Evolutionary conservation across 2,888 invertebrate genomes (phyloP).

Genomic region (Itoplectis maculator): DNA sequence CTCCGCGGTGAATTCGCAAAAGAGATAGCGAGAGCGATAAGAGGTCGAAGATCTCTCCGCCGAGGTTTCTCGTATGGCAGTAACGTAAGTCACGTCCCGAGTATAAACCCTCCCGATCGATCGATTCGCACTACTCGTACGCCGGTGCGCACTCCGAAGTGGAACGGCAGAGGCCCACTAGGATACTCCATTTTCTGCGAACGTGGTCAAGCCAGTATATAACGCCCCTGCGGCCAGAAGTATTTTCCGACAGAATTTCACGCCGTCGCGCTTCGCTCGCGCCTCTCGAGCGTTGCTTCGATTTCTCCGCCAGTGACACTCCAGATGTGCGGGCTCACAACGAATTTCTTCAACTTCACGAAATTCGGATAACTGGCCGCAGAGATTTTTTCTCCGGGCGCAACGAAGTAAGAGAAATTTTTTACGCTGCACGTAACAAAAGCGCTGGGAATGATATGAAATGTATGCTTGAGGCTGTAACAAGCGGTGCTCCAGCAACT

Average conservation of each 20-base stretch:
- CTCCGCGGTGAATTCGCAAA: constrained; percentile 10
- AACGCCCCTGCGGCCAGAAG: constrained; percentile 73
- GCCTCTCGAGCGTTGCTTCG: constrained; percentile 4
- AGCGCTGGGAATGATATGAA: not conserved
- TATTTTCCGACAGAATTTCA: constrained; percentile 68
- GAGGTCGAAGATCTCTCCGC: constrained; percentile 40
- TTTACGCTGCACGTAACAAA: not conserved
- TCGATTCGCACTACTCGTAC: constrained; percentile 64
- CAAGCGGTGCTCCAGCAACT: constrained; percentile 2
- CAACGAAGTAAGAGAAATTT: not conserved
- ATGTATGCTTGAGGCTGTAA: constrained; percentile 16
- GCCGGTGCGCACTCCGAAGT: constrained; percentile 50
- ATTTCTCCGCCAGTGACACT: not conserved
- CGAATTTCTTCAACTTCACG: constrained; percentile 11
- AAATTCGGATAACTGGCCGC: constrained; percentile 1
- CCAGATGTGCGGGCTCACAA: constrained; percentile 2
- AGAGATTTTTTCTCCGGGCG: not conserved
- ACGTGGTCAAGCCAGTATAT: constrained; percentile 71
- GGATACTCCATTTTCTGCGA: constrained; percentile 69
- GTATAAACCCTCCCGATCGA: constrained; percentile 70
- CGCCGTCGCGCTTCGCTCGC: constrained; percentile 28
- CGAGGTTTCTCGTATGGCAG: constrained; percentile 59
- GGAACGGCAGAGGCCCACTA: constrained; percentile 33
- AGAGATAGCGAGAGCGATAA: constrained; percentile 21
- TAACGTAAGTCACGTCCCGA: constrained; percentile 68